phyloP scores from a whole-genome alignment of 64 coral and sea anemone genomes.

The Dendronephthya gigantea region DNA sequence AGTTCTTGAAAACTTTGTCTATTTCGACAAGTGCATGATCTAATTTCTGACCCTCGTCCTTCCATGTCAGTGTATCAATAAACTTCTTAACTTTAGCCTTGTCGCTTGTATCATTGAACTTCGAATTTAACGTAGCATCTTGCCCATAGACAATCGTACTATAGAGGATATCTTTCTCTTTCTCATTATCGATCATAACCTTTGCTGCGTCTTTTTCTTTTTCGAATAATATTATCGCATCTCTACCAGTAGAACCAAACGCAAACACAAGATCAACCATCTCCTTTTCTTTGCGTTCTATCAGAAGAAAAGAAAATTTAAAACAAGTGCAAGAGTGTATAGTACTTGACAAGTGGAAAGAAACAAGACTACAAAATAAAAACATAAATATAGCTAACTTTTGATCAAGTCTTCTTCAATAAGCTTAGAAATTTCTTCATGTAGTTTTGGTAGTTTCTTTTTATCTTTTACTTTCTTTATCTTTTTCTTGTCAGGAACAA shows the following conservation, averaged over 20 bases:
- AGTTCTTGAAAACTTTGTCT: slow-evolving; percentile 24
- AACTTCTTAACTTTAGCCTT: neutral
- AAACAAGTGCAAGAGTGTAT: slow-evolving; percentile 34
- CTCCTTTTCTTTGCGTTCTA: slow-evolving; percentile 39
- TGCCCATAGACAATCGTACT: slow-evolving; percentile 59
- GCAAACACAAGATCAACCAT: neutral
- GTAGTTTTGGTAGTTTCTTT: neutral
- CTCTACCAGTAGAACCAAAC: neutral
- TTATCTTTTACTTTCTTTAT: slow-evolving; percentile 1
- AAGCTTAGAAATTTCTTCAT: neutral
- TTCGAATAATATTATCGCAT: neutral
- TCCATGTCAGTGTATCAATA: neutral
- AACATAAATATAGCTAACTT: neutral
- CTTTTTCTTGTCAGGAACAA: neutral
- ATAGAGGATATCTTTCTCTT: slow-evolving; percentile 53
- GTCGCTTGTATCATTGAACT: neutral
- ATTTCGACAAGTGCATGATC: neutral
- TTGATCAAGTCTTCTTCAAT: neutral
- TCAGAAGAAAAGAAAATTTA: slow-evolving; percentile 28
- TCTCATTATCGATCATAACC: slow-evolving; percentile 60
- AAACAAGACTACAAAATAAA: too few species aligned
- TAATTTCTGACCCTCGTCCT: neutral
- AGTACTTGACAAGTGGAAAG: too few species aligned
- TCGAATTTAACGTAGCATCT: slow-evolving; percentile 19
- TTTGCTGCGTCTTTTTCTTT: slow-evolving; percentile 57